These are phyloP conservation scores for Lytechinus pictus DNA, from an alignment of 35 echinoderm and acorn worm genomes.

Conservation along the genomic window DNA sequence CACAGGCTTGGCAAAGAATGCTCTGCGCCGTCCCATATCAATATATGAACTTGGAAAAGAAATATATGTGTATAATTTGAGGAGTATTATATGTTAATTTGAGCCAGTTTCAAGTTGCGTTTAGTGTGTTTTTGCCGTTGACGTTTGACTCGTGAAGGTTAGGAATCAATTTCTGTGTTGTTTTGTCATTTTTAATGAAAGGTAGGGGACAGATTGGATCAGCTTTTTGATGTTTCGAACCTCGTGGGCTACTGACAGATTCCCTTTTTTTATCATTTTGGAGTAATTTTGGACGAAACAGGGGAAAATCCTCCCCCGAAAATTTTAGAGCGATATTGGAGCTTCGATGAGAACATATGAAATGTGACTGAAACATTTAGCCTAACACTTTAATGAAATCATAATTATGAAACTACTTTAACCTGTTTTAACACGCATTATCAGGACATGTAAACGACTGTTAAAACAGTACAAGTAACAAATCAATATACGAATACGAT, in stretches of 20 bases:
- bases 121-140: neutral
- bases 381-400: too few relatives aligned
- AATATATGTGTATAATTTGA: conserved; percentile 17
- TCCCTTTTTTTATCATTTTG: neutral
- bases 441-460: too few relatives aligned
- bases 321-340: too few relatives aligned
- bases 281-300: neutral
- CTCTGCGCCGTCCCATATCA: neutral
- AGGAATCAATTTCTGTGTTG: neutral
- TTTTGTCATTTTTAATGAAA: conserved; percentile 1
- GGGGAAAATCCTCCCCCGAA: neutral
- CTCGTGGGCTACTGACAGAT: neutral
- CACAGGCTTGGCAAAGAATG: neutral
- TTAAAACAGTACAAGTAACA: too few relatives aligned
- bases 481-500: too few relatives aligned
- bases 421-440: too few relatives aligned
- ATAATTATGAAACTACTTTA: too few relatives aligned
- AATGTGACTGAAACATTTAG: too few relatives aligned
- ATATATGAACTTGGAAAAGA: conserved; percentile 23
- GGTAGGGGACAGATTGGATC: neutral
- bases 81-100: conserved; percentile 43
- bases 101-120: neutral
- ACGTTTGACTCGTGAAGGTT: neutral
- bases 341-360: too few relatives aligned
- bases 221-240: neutral